These are phyloP conservation scores for Characodon lateralis DNA, from an alignment of 2,797 vertebrate species.

Conservation along the genomic window DNA sequence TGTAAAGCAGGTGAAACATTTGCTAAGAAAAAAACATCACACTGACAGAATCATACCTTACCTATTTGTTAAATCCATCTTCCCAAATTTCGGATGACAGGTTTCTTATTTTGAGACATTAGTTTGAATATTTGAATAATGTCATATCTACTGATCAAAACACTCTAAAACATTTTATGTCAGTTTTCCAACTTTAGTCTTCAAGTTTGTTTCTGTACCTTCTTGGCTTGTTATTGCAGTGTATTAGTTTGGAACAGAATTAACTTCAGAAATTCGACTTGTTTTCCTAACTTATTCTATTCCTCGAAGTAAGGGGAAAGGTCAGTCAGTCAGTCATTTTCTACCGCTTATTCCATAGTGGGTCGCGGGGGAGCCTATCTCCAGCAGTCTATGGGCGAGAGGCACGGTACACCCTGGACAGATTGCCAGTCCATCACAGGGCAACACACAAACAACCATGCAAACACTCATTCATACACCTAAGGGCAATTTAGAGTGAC, in stretches of 20 bases:
- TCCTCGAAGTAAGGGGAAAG: neutral
- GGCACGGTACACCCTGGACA: too few species aligned
- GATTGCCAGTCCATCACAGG: too few species aligned
- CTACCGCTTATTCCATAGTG: too few species aligned
- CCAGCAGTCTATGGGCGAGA: too few species aligned
- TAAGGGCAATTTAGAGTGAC: too few species aligned
- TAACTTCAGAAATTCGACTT: conserved; percentile 53
- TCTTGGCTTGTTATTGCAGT: conserved; percentile 32
- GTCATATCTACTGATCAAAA: conserved; percentile 39
- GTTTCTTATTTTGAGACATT: conserved; percentile 24
- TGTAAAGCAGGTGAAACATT: neutral
- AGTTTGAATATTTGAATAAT: conserved; percentile 34
- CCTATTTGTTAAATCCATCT: neutral
- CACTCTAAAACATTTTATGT: conserved; percentile 43
- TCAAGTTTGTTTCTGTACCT: conserved; percentile 41
- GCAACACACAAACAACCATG: too few species aligned
- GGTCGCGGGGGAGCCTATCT: too few species aligned
- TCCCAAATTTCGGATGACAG: conserved; percentile 10
- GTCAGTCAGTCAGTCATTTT: neutral
- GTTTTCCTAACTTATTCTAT: conserved; percentile 41
- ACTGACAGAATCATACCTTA: neutral
- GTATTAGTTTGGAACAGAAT: conserved; percentile 40
- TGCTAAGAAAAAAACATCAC: neutral
- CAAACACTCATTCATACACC: too few species aligned
- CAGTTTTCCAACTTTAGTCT: conserved; percentile 50